These are phyloP conservation scores for Trichoplusia ni DNA, from an alignment of 1,140 invertebrate genomes.

Conservation along the genomic window DNA sequence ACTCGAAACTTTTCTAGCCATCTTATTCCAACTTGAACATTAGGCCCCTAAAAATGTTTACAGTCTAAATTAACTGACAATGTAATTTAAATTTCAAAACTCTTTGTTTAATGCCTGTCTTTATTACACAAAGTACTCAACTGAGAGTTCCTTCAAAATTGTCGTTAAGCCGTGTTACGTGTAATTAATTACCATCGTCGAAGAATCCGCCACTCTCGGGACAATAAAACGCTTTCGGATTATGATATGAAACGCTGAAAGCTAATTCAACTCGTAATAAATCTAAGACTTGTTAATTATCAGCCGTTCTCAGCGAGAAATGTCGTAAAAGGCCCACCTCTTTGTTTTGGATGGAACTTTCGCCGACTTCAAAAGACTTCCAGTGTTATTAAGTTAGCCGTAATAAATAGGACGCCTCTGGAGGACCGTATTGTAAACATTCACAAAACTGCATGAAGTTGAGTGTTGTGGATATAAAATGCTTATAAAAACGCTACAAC, in stretches of 20 bases:
- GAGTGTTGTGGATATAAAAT: conserved; percentile 57
- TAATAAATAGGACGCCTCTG: conserved; percentile 54
- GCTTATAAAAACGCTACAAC: conserved; percentile 69
- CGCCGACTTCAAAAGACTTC: conserved; percentile 61
- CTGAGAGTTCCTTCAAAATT: conserved; percentile 52
- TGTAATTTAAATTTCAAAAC: conserved; percentile 51
- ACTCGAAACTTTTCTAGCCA: not conserved
- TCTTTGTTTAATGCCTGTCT: conserved; percentile 49
- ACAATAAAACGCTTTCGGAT: conserved; percentile 75
- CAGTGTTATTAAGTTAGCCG: conserved; percentile 57
- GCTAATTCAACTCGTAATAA: conserved; percentile 74
- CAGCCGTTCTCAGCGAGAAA: conserved; percentile 47
- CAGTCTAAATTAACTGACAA: conserved; percentile 24
- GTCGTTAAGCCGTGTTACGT: conserved; percentile 60
- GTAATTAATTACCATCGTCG: conserved; percentile 64
- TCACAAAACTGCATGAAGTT: conserved; percentile 56
- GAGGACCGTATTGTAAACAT: conserved; percentile 55
- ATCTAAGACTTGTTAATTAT: conserved; percentile 78
- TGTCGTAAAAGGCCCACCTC: conserved; percentile 59
- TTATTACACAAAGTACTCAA: conserved; percentile 54
- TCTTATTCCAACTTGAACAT: not conserved
- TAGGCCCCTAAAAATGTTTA: conserved; percentile 9
- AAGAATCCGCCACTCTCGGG: conserved; percentile 43
- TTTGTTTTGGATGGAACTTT: conserved; percentile 59
- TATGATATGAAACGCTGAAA: conserved; percentile 77